Evolutionary conservation across 2,113 vertebrate species (phyloP).

Genomic region (Lycaon pictus): DNA sequence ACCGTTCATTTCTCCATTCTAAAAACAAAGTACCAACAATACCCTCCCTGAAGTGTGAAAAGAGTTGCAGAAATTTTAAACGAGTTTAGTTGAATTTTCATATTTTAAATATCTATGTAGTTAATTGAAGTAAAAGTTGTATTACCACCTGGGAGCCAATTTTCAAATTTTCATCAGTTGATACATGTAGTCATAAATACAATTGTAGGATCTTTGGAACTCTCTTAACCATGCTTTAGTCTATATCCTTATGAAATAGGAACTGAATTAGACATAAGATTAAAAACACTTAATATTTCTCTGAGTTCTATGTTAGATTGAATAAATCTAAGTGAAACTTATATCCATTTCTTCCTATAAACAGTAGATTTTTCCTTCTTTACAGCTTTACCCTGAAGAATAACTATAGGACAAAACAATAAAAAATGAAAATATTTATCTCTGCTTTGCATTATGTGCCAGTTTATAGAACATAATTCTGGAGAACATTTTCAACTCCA

Average conservation of each 20-base stretch:
- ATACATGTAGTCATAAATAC: neutral
- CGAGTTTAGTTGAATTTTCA: neutral
- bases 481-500: neutral
- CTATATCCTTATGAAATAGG: neutral
- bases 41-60: neutral
- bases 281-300: neutral
- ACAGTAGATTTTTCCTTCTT: neutral
- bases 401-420: neutral
- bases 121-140: neutral
- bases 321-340: neutral
- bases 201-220: neutral
- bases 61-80: neutral
- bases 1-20: neutral
- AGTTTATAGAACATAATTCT: conserved; percentile 4
- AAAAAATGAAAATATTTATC: conserved; percentile 38
- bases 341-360: too few relatives aligned
- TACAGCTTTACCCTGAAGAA: neutral
- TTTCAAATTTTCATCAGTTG: neutral
- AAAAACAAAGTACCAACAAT: neutral
- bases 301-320: neutral
- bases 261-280: neutral
- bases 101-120: neutral
- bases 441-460: neutral
- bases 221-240: neutral
- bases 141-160: neutral